phyloP scores from a whole-genome alignment of 1,140 invertebrate genomes.

The Drosophila teissieri region DNA sequence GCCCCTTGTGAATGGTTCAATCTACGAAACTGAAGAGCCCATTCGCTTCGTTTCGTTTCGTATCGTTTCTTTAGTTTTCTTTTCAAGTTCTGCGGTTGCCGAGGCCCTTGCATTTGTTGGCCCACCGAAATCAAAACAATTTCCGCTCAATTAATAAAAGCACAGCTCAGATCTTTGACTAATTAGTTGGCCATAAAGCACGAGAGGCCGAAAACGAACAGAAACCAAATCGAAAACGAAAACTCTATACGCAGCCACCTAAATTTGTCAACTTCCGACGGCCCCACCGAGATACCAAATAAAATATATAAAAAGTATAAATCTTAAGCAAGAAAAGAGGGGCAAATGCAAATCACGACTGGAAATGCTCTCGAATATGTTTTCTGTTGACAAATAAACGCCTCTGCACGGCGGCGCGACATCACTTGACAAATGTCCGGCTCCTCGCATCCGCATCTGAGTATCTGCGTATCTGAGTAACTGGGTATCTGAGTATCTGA shows the following conservation, averaged over 20 bases:
- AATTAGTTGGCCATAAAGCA: constrained; percentile 66
- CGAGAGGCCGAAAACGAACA: constrained; percentile 42
- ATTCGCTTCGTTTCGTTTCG: too few relatives aligned
- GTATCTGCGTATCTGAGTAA: constrained; percentile 2
- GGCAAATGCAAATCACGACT: constrained; percentile 68
- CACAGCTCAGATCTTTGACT: constrained; percentile 46
- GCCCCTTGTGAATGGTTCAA: constrained; percentile 56
- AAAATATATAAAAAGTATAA: constrained; percentile 56
- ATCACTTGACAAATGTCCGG: constrained; percentile 76
- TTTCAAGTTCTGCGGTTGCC: constrained; percentile 47
- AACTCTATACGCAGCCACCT: constrained; percentile 28
- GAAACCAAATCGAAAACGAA: constrained; percentile 19
- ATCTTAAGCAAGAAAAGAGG: constrained; percentile 39
- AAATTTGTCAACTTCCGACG: constrained; percentile 73
- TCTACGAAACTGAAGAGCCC: background rate
- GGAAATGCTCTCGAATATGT: constrained; percentile 66
- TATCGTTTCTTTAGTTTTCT: constrained; percentile 5
- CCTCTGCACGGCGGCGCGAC: constrained; percentile 58
- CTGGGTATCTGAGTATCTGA: constrained; percentile 20
- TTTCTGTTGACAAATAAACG: constrained; percentile 77
- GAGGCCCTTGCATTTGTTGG: background rate
- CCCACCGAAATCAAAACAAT: constrained; percentile 52
- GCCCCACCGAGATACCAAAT: constrained; percentile 3
- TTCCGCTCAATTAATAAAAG: constrained; percentile 75
- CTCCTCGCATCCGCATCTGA: constrained; percentile 56